Conservation (phyloP, 2,113 vertebrate genomes). For the Mellivora capensis region DNA sequence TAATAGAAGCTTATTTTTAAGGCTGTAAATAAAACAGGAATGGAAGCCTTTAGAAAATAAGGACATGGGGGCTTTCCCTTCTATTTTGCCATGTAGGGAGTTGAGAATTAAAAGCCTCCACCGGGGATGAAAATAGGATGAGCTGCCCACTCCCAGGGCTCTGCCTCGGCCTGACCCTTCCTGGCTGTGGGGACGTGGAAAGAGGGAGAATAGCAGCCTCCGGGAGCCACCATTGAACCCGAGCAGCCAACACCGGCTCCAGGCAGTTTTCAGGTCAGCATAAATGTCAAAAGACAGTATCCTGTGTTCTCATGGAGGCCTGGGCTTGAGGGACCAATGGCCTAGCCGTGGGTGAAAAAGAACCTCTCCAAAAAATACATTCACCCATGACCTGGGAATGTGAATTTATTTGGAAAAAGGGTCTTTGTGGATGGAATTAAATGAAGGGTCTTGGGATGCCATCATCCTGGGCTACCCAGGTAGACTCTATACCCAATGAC, state of each 20-base stretch:
- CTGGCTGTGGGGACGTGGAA: neutral
- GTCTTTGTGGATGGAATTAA: neutral
- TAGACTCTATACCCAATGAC: neutral
- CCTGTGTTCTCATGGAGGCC: neutral
- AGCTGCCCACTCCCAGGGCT: neutral
- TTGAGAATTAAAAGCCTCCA: neutral
- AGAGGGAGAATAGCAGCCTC: neutral
- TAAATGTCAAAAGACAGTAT: neutral
- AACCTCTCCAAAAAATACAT: neutral
- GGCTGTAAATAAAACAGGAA: neutral
- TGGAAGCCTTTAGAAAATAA: neutral
- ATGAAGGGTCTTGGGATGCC: neutral
- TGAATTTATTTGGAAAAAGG: neutral
- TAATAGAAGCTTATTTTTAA: slow-evolving; percentile 10
- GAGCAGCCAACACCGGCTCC: neutral
- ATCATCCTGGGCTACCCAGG: neutral
- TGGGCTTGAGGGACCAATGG: neutral
- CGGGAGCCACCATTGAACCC: neutral
- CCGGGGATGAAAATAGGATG: neutral
- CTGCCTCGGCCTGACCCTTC: neutral
- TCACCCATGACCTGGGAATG: neutral
- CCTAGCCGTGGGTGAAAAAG: neutral
- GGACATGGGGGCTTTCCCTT: neutral
- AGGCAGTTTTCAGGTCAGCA: neutral
- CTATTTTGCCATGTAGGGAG: neutral